Percentiles rank a stretch among this genome's conserved stretches.
phyloP scores from a whole-genome alignment of 2,113 vertebrate genomes.

The Campylorhamphus procurvoides region DNA sequence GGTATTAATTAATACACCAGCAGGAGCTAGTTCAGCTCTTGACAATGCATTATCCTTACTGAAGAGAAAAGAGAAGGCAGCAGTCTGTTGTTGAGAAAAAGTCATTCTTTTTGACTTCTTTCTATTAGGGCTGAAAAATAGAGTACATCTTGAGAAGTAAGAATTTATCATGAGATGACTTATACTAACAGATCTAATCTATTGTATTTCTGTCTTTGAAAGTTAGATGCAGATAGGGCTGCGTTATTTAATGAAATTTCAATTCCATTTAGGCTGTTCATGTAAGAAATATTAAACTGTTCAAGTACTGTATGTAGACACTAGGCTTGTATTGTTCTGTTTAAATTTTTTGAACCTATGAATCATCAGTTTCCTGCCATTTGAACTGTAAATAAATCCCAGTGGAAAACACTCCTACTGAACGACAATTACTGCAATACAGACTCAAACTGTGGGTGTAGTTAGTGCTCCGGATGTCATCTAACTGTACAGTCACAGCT shows the following conservation, averaged over 20 bases:
- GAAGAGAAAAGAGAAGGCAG: neutral
- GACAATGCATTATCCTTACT: conserved; percentile 45
- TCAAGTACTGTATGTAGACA: neutral
- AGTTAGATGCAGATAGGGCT: neutral
- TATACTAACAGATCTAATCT: neutral
- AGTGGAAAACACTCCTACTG: conserved; percentile 10
- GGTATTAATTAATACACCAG: conserved; percentile 80
- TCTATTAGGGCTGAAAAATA: neutral
- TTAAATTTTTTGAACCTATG: neutral
- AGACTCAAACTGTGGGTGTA: neutral
- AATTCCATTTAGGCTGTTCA: neutral
- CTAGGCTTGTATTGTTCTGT: neutral
- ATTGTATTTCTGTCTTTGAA: neutral
- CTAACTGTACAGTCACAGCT: neutral
- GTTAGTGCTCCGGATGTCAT: neutral
- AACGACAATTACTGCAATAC: conserved; percentile 8
- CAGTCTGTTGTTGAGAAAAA: neutral
- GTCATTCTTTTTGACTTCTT: conserved; percentile 3
- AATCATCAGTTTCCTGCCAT: conserved; percentile 16
- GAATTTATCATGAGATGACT: neutral
- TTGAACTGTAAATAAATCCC: conserved; percentile 53
- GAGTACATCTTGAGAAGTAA: neutral
- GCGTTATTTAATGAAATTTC: neutral
- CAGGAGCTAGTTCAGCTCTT: conserved; percentile 64
- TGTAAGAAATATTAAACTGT: neutral